These are phyloP conservation scores for Corythaeola cristata DNA, from an alignment of 2,113 vertebrate species.

Conservation along the genomic window DNA sequence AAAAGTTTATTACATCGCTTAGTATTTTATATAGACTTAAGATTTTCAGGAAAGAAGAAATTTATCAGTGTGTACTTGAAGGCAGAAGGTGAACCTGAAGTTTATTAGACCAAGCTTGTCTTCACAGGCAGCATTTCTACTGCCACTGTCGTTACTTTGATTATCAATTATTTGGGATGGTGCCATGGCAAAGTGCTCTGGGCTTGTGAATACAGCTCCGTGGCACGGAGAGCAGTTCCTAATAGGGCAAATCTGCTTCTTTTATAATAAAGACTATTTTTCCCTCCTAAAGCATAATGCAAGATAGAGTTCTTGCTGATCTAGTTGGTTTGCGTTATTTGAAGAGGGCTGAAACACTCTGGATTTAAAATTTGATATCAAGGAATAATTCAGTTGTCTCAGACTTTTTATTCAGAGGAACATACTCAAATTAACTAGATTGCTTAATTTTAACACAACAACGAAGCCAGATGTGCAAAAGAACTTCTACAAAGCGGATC, in stretches of 20 bases:
- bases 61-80: not conserved
- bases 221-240: not conserved
- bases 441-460: not conserved
- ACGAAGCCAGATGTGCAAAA: not conserved
- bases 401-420: not conserved
- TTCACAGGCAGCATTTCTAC: not conserved
- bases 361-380: not conserved
- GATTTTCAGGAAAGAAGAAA: not conserved
- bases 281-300: not conserved
- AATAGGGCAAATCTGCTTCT: not conserved
- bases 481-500: not conserved
- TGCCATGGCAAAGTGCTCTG: not conserved
- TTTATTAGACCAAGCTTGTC: not conserved
- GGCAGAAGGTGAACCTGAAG: not conserved
- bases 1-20: not conserved
- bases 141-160: not conserved
- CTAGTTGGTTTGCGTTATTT: not conserved
- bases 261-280: not conserved
- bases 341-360: not conserved
- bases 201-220: not conserved
- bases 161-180: fast-evolving
- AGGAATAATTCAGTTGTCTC: not conserved
- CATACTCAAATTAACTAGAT: fast-evolving
- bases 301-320: not conserved
- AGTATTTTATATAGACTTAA: not conserved